Percentiles rank a stretch among this genome's conserved stretches.
Conservation (phyloP, 92 coral and sea anemone genomes). For the Desmophyllum pertusum region DNA sequence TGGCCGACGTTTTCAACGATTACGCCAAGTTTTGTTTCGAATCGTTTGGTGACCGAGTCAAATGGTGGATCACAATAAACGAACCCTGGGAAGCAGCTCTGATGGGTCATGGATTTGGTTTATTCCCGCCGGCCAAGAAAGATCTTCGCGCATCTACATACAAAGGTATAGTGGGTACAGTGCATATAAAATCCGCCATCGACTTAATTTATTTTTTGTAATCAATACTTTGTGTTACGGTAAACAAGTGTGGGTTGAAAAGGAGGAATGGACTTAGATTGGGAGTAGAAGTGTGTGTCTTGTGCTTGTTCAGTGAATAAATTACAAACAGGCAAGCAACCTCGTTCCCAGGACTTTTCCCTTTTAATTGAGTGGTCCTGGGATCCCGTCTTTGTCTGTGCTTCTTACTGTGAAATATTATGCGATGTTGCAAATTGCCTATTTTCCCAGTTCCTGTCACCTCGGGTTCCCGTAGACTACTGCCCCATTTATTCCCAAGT, state of each 20-base stretch:
- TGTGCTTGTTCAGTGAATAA: too few species aligned
- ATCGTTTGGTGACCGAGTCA: conserved; percentile 85
- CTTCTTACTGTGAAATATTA: too few species aligned
- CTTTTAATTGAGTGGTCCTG: too few species aligned
- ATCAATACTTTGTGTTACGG: background rate
- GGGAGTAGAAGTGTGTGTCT: too few species aligned
- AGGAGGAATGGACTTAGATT: background rate
- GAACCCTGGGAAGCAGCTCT: conserved; percentile 84
- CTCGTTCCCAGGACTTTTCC: too few species aligned
- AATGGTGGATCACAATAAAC: conserved; percentile 88
- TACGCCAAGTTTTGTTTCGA: conserved; percentile 79
- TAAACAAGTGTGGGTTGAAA: background rate
- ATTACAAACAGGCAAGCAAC: too few species aligned
- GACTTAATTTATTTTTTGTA: background rate
- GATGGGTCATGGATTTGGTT: conserved; percentile 67
- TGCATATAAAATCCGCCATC: too few species aligned
- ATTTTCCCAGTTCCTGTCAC: too few species aligned
- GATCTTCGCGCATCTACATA: conserved; percentile 65
- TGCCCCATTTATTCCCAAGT: too few species aligned
- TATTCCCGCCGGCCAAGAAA: conserved; percentile 71
- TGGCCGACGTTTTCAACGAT: conserved; percentile 69
- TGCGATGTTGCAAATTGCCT: too few species aligned
- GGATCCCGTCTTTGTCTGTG: too few species aligned
- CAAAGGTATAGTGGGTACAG: conserved; percentile 74
- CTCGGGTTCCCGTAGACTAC: too few species aligned